Conservation (phyloP, 2,797 vertebrate genomes). For the Pseudochaenichthys georgianus region DNA sequence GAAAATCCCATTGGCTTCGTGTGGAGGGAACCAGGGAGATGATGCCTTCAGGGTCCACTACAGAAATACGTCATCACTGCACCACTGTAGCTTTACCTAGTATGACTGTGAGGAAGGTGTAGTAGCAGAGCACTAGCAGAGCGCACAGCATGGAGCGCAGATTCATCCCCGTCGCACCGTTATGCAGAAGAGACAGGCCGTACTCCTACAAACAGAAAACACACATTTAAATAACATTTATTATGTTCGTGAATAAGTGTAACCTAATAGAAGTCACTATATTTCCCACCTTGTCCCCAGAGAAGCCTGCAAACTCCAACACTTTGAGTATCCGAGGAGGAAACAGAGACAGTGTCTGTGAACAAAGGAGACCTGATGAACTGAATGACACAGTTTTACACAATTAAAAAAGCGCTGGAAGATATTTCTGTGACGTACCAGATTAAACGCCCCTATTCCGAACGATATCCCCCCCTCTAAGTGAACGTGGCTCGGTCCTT, state of each 20-base stretch:
- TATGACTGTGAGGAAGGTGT: slow-evolving; percentile 90
- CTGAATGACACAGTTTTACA: not conserved
- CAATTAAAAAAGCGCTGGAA: not conserved
- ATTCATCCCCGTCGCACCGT: slow-evolving; percentile 82
- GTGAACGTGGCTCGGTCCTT: slow-evolving; percentile 84
- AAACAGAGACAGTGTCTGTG: slow-evolving; percentile 85
- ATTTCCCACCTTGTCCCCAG: slow-evolving; percentile 87
- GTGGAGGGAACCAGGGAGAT: no score
- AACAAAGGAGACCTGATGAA: slow-evolving; percentile 28
- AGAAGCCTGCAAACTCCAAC: slow-evolving; percentile 90
- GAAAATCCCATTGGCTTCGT: no score
- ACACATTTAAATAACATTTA: not conserved
- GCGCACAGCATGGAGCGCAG: slow-evolving; percentile 89
- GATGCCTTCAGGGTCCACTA: no score
- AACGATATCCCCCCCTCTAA: slow-evolving; percentile 88
- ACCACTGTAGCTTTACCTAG: slow-evolving; percentile 77
- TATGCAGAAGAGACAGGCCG: slow-evolving; percentile 84
- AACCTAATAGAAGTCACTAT: fast-evolving
- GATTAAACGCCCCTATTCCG: slow-evolving; percentile 89
- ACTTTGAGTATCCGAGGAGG: slow-evolving; percentile 88
- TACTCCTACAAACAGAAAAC: slow-evolving; percentile 79
- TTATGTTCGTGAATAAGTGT: not conserved
- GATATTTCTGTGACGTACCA: slow-evolving; percentile 75
- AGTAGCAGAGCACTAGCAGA: slow-evolving; percentile 89
- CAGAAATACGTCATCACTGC: no score